Base-by-base conservation (phyloP, 2,888 invertebrate species). In the Strigamia transsilvanica region DNA sequence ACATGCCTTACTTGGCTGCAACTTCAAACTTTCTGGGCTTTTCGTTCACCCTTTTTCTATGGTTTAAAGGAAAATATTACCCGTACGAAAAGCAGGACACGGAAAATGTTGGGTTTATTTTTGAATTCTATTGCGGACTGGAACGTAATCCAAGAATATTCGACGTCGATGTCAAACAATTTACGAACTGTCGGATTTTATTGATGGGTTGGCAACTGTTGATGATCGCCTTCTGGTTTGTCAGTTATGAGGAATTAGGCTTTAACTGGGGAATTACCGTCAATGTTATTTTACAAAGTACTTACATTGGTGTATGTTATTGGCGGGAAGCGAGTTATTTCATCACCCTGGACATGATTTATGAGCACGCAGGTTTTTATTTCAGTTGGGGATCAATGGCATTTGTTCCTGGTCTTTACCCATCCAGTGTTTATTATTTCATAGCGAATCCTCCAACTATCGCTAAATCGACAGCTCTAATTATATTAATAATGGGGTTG, bases 301-400 rank as follows among this genome's bases (percentile, higher is more conserved):
- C 90, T 23, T 91, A 91, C 86, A 86, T 91, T 82, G 88, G 88
- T 78, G 91, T 91, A 86, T 91, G 91, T 86, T 91, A 89, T 86
- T 89, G 88, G 87, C 91, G 91, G 91, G 91, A 91, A 86, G 87
- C 89, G 6, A 91, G 91, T 1, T 91, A 91, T 86, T 89, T 91
- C 87, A 86, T 88, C 83, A 90, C 91, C 13, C 87, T 91, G 61
- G 91, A 91, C 86, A 91, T 91, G 82, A 90, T 89, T 83, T 85
- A 90, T 79, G 91, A 91, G 85, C 86, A 90, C 79, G 91, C 91
- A 78, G 89, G 89, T 0, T 89, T 87, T 84, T 89, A 89, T 84
- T 84, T 89, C 77, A 88, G 88, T 83, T 91, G 91, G 91, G 91
- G 91, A 0, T 90, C 90, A 84, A 86, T 91, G 18, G 90, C 89